A percentile compares a stretch with the other conserved stretches of the same genome.
Evolutionary conservation across 2,113 vertebrate species (phyloP).

Genomic region (Atlantisia rogersi): DNA sequence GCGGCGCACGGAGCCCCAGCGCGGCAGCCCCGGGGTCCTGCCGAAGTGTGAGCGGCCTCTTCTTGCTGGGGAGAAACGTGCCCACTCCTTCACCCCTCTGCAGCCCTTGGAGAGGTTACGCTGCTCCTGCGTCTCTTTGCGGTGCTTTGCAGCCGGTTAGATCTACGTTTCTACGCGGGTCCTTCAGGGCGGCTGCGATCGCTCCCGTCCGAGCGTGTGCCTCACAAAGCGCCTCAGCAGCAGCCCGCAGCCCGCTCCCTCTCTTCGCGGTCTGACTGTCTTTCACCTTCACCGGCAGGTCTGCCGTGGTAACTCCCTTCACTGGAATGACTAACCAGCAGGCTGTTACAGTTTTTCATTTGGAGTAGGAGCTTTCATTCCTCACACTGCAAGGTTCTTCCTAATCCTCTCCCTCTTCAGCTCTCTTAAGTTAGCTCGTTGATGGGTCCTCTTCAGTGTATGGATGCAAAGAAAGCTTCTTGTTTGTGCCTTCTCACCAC

Average conservation of each 20-base stretch:
- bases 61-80: background rate
- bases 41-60: fast-evolving
- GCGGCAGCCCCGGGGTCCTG: too few relatives aligned
- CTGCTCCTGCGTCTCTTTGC: background rate
- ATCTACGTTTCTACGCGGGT: background rate
- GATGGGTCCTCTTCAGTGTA: background rate
- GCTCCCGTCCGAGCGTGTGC: background rate
- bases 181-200: background rate
- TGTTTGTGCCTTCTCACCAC: fast-evolving
- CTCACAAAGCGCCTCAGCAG: background rate
- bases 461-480: background rate
- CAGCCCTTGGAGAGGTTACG: background rate
- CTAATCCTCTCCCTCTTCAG: background rate
- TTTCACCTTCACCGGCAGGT: background rate
- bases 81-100: fast-evolving
- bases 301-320: background rate
- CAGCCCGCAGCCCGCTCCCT: background rate
- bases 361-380: background rate
- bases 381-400: background rate
- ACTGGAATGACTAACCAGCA: background rate
- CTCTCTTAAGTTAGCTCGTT: background rate
- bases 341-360: background rate
- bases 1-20: fast-evolving
- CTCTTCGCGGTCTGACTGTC: background rate
- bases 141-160: background rate